Evolutionary conservation across 2,888 invertebrate species (phyloP), one percentile per base, ranked within the genome.

Genomic region (Allacma fusca): DNA sequence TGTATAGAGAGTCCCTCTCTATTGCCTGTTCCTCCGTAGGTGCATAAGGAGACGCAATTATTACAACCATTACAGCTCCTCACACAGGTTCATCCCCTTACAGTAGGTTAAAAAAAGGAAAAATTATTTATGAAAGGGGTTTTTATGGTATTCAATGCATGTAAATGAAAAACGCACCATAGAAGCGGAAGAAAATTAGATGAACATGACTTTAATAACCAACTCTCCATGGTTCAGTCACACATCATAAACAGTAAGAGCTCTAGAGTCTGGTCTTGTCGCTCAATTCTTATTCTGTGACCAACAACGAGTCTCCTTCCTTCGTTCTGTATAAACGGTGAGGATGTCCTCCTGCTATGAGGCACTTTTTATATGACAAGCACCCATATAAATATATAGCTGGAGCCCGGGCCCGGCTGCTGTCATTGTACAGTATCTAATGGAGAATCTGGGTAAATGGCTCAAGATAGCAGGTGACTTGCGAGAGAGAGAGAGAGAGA

Each of bases 151-250:
- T 16, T 50, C 50, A 19, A 50, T 50, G 50, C 50, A 50, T 50
- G n/a, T n/a, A 50, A 50, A 50, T 50, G 19, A 50, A 16, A 16
- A 50, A n/a, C 9, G 16, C 9, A 19, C 1, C 50, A 16, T 5
- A 12, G n/a, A 50, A 50, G 50, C 1, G n/a, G n/a, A 50, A 50
- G 5, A n/a, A 50, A 50, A 50, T 50, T 50, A 16, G 50, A 50
- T 50, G 50, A 50, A 50, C 50, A 50, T 50, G 50, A 50, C 50
- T 50, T 50, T 50, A 50, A 50, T 50, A 50, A 16, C 50, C 19
- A n/a, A 50, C 50, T 50, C 50, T 50, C 50, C 50, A 50, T 50
- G 50, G 50, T 50, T 50, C 50, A 50, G 50, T 50, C 50, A 50
- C 50, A 50, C 50, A 50, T 50, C 50, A 50, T 50, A 50, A 50